phyloP scores from a whole-genome alignment of 2,113 vertebrate species.

The Cyprinodon variegatus region DNA sequence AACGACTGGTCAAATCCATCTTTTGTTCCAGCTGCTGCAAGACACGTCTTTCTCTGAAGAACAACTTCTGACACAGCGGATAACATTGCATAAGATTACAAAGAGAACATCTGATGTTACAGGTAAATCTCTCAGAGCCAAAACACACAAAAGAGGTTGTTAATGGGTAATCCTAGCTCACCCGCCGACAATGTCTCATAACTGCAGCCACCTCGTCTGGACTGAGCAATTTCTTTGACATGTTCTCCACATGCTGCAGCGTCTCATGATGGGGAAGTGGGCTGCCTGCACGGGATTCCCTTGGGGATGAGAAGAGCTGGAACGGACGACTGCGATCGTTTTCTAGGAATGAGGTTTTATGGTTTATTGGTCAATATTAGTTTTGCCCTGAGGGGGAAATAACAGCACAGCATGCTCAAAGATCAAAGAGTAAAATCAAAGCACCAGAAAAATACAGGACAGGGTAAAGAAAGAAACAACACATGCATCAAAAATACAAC shows the following conservation, averaged over 20 bases:
- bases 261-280: slow-evolving; percentile 60
- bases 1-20: slow-evolving; percentile 49
- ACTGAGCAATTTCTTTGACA: slow-evolving; percentile 85
- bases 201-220: slow-evolving; percentile 89
- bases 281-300: slow-evolving; percentile 71
- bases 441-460: not conserved
- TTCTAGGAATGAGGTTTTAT: slow-evolving; percentile 52
- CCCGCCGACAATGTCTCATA: slow-evolving; percentile 90
- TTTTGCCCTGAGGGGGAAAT: not conserved
- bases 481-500: too few species aligned
- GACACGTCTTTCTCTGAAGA: slow-evolving; percentile 26
- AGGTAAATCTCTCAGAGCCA: slow-evolving; percentile 19
- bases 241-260: slow-evolving; percentile 85
- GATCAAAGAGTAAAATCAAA: not conserved
- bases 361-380: not conserved
- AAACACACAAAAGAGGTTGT: slow-evolving; percentile 12
- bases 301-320: slow-evolving; percentile 70
- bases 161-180: slow-evolving; percentile 65
- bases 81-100: slow-evolving; percentile 10
- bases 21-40: slow-evolving; percentile 39
- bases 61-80: slow-evolving; percentile 15
- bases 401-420: too few species aligned
- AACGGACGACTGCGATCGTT: slow-evolving; percentile 70
- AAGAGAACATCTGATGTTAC: slow-evolving; percentile 11
- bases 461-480: not conserved